Evolutionary conservation across 2,113 vertebrate genomes (phyloP), one percentile per base, ranked within the genome.

Genomic region (Corythornis vintsioides): DNA sequence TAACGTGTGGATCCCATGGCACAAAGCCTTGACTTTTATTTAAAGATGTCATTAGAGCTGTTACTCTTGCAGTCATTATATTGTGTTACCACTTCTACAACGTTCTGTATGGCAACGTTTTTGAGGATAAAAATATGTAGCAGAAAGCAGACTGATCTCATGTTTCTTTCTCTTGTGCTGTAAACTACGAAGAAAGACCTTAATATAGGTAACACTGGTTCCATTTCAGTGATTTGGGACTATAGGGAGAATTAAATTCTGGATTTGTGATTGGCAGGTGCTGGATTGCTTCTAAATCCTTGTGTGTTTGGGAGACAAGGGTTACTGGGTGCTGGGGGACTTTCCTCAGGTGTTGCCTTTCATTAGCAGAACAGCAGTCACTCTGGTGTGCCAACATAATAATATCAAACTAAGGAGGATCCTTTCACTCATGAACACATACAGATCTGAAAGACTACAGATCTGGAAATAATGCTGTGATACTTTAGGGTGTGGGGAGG

Each of bases 381-480:
- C 59, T 66, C 35, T 38, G 0, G 7, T 40, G 57, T 43, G 9
- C 31, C 20, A 65, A 29, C 0, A 1, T 52, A 19, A 18, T 53
- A 6, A 31, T 42, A 33, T 10, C 45, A 38, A 11, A 19, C 25
- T 55, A 11, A 77, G 13, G 26, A 22, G 17, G 47, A 64, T 35
- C 21, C 9, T 52, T 60, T 60, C 22, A 5, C 0, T 2, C 53
- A 18, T 21, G 48, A 50, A 70, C 73, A 2, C 50, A 17, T 53
- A 3, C 0, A 0, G 65, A 42, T n/a, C 26, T 59, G 50, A 47
- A 48, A 80, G n/a, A 15, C n/a, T 13, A 2, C 26, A 38, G 81
- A 84, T 33, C 48, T 69, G 63, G 55, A 56, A 48, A 7, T 60
- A 56, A 67, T 13, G 10, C 3, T 57, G 2, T 57, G 53, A 35